Conservation (phyloP, 2,888 invertebrate species). For the Brenthis ino region DNA sequence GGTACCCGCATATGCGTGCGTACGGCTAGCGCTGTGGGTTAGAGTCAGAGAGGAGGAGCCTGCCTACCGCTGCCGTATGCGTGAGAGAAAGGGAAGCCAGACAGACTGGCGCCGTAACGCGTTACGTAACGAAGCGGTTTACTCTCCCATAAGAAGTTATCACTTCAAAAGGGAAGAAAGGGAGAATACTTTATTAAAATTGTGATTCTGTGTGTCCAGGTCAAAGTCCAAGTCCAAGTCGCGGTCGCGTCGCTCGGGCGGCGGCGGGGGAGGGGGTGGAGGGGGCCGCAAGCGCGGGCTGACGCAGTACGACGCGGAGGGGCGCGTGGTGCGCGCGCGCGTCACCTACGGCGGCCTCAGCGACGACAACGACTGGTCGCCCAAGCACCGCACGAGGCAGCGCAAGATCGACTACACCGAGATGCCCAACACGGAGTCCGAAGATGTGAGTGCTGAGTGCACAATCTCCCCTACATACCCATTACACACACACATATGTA, state of each 20-base stretch:
- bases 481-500: too few species aligned
- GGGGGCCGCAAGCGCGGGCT: conserved; percentile 53
- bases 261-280: conserved; percentile 4
- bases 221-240: conserved; percentile 44
- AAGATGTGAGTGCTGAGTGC: conserved; percentile 80
- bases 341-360: conserved; percentile 83
- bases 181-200: too few species aligned
- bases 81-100: too few species aligned
- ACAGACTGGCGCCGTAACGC: too few species aligned
- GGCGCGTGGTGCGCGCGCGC: conserved; percentile 65
- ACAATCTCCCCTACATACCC: too few species aligned
- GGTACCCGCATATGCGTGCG: too few species aligned
- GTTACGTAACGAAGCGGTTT: too few species aligned
- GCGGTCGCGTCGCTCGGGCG: conserved; percentile 37
- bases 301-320: conserved; percentile 68
- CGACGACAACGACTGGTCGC: conserved; percentile 82
- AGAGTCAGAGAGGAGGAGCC: too few species aligned
- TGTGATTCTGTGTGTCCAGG: background rate
- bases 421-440: conserved; percentile 88
- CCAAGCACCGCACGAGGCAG: conserved; percentile 86
- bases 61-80: too few species aligned
- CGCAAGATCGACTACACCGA: conserved; percentile 90
- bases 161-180: too few species aligned
- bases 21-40: too few species aligned
- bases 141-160: too few species aligned